Base-by-base conservation (phyloP, 1,140 invertebrate genomes). In the Zaprionus gabonicus region DNA sequence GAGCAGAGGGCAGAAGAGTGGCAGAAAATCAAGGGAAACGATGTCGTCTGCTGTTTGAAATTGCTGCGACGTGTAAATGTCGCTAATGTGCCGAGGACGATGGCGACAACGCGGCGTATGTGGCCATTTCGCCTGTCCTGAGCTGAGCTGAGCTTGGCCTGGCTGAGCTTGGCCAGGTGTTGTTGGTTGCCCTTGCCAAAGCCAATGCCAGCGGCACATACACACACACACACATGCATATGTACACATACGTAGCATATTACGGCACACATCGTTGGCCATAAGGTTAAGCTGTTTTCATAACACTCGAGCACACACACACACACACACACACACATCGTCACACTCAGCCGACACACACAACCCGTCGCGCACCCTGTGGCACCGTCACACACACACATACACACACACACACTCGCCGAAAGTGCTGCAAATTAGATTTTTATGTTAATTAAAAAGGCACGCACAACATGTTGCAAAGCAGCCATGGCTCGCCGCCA, bases 371-470 rank as follows among this genome's bases (percentile, higher is more conserved):
- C 27, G 44, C 20, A 23, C n/a, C 6, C 41, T 7, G 41, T 46
- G 13, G 13, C 36, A 38, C 36, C 36, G 36, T 13, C 49, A 25
- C 56, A 66, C 53, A 71, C 23, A 23, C 23, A 23, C 23, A 23
- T 2, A 23, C 23, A 23, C 23, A 23, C 23, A 23, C 23, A 23
- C 23, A 44, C 20, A 49, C 27, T 17, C 25, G 60, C 75, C 60
- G 72, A 83, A 87, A 82, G 74, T 81, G 85, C 78, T 79, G 81
- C 85, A 88, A 88, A 88, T 88, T 84, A 84, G 84, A 88, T 88
- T 88, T 88, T 88, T 88, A 88, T 88, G 84, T 90, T 88, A 88
- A 88, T 88, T 88, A 88, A 88, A 87, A 87, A 88, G 83, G 81
- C 68, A 84, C 75, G 82, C 71, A 76, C 74, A 76, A 76, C 74